Conservation (phyloP, 2,888 invertebrate genomes). For the Cosmia trapezina region DNA sequence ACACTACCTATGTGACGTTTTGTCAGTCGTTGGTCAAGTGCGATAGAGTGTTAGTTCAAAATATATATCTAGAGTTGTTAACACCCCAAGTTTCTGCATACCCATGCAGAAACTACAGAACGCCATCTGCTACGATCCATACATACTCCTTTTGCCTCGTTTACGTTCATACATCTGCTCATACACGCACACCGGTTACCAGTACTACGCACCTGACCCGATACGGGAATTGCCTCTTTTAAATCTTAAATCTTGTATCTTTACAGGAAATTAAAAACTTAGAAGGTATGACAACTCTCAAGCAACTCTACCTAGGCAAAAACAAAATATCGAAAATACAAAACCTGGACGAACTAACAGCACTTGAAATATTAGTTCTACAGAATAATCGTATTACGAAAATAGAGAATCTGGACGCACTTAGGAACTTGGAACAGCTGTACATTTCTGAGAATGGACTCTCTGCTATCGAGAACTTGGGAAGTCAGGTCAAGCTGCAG, state of each 20-base stretch:
- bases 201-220: too few relatives aligned
- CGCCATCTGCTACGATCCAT: too few relatives aligned
- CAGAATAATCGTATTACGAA: slow-evolving; percentile 97
- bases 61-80: too few relatives aligned
- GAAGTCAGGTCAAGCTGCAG: slow-evolving; percentile 92
- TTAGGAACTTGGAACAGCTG: slow-evolving; percentile 95
- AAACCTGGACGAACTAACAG: slow-evolving; percentile 93
- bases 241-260: not conserved
- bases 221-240: too few relatives aligned
- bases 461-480: slow-evolving; percentile 93
- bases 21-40: too few relatives aligned
- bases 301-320: slow-evolving; percentile 96
- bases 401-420: slow-evolving; percentile 95
- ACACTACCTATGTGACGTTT: too few relatives aligned
- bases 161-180: too few relatives aligned
- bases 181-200: too few relatives aligned
- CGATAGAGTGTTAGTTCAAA: too few relatives aligned
- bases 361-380: slow-evolving; percentile 95
- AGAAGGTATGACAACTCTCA: slow-evolving; percentile 93
- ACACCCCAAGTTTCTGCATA: too few relatives aligned
- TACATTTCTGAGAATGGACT: slow-evolving; percentile 99
- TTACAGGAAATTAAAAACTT: slow-evolving; percentile 96
- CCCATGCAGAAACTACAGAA: too few relatives aligned
- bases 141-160: too few relatives aligned
- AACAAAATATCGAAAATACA: slow-evolving; percentile 98